These are phyloP conservation scores for Hemistola chrysoprasaria DNA, from an alignment of 2,888 invertebrate genomes.

Conservation along the genomic window DNA sequence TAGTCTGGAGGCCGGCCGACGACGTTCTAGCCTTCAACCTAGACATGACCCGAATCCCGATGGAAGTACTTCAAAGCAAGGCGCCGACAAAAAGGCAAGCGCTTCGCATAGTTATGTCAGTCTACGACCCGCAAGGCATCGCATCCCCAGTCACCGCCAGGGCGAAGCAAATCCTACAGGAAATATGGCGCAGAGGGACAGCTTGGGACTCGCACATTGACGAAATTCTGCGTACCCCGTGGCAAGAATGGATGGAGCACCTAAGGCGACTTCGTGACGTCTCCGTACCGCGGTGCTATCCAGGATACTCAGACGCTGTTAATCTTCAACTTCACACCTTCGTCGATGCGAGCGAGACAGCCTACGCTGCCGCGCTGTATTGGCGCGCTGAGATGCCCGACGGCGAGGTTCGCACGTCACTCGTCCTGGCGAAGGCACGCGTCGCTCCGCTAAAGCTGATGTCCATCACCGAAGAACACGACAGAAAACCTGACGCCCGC, in stretches of 20 bases:
- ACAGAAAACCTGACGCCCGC: neutral
- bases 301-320: too few relatives aligned
- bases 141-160: neutral
- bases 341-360: constrained; percentile 29
- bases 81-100: neutral
- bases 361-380: constrained; percentile 27
- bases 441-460: constrained; percentile 3
- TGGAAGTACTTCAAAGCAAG: neutral
- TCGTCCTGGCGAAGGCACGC: constrained; percentile 7
- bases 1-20: constrained; percentile 1
- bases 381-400: constrained; percentile 1
- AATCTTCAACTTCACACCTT: constrained; percentile 31
- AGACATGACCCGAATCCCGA: neutral
- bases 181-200: constrained; percentile 3
- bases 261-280: constrained; percentile 1
- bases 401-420: neutral
- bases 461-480: constrained; percentile 13
- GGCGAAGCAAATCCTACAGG: constrained; percentile 3
- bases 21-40: constrained; percentile 3
- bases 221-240: neutral
- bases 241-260: neutral
- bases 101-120: constrained; percentile 2
- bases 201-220: too few relatives aligned
- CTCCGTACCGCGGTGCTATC: constrained; percentile 15
- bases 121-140: neutral